Conservation (phyloP, 1,140 invertebrate species). For the Drosophila navojoa region DNA sequence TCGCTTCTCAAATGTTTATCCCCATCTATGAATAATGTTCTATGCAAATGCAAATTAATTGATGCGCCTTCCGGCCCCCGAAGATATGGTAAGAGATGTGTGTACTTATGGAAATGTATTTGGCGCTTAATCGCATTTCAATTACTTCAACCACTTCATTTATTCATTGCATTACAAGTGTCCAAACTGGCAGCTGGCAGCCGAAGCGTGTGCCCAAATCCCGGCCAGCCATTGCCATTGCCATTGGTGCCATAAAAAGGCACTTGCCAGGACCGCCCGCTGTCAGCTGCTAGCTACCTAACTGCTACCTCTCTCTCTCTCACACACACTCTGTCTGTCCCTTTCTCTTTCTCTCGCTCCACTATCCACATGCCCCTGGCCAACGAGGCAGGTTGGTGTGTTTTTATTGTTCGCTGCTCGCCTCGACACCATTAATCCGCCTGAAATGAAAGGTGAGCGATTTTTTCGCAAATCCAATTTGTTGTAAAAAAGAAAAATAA, state of each 20-base stretch:
- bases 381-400: constrained; percentile 15
- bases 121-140: constrained; percentile 73
- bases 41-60: constrained; percentile 25
- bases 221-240: constrained; percentile 20
- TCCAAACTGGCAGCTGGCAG: constrained; percentile 67
- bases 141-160: constrained; percentile 80
- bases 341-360: background rate
- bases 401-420: constrained; percentile 63
- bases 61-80: background rate
- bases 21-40: background rate
- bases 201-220: constrained; percentile 62
- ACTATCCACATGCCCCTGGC: background rate
- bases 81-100: background rate
- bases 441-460: constrained; percentile 80
- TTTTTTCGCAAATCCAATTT: constrained; percentile 80
- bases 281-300: constrained; percentile 23
- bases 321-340: background rate
- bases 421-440: constrained; percentile 74
- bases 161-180: constrained; percentile 79
- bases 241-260: constrained; percentile 26
- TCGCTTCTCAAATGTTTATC: background rate
- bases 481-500: constrained; percentile 56
- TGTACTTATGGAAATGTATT: constrained; percentile 37
- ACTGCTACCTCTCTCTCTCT: background rate
- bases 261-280: constrained; percentile 35